Evolutionary conservation across 1,140 invertebrate genomes (phyloP), one percentile per base, ranked within the genome.

Genomic region (Caenorhabditis tropicalis): DNA sequence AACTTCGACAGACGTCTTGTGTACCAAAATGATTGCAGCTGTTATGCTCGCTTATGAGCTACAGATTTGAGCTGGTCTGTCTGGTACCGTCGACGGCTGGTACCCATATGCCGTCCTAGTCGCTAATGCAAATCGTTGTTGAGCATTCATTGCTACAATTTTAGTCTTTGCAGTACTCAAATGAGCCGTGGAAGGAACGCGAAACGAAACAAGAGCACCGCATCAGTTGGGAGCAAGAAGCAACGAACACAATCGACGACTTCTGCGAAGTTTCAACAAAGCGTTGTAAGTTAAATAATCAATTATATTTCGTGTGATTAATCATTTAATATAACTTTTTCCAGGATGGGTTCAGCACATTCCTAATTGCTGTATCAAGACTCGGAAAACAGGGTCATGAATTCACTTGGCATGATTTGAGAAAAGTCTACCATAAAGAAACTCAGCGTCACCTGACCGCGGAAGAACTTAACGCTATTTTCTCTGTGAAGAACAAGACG

Each of bases 361-460:
- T 74, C n/a, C 5, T 74, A 4, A n/a, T 24, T 1, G 36, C 65
- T 12, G 65, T 74, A 10, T 43, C 65, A 10, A 43, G n/a, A 74
- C 21, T 74, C 3, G 65, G 65, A 24, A 74, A 43, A n/a, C 15
- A 74, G 1, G 65, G 65, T 12, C 33, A 74, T 4, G 65, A 74
- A n/a, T 74, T 74, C 36, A 74, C 65, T 19, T 74, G 65, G 65
- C 65, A 74, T 24, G 65, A 74, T 74, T 29, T 74, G 10, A 39
- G 65, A 43, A 74, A 74, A 19, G 65, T 74, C 12, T 74, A 74
- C 36, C 65, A 74, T 15, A 74, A 74, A 24, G 65, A 74, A 15
- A 74, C 36, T 1, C 65, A 74, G 27, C 65, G 65, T 10, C 65
- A 39, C 21, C 65, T 74, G 3, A 74, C 65, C 10, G 65, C 65